Conservation (phyloP, 2,888 invertebrate genomes). For the Epiblema foenella region DNA sequence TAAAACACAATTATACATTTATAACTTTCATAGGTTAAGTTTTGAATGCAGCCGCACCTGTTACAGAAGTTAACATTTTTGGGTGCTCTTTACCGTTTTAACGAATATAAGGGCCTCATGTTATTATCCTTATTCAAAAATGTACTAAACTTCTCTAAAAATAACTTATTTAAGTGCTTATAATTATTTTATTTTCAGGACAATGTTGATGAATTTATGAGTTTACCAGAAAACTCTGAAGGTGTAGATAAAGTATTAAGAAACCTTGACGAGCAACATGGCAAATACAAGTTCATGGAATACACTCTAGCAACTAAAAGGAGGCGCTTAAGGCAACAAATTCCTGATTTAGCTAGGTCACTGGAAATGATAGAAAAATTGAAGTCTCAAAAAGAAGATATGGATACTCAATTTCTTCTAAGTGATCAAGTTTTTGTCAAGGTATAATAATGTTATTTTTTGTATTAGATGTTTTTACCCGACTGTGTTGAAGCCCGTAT, state of each 20-base stretch:
- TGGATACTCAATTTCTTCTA: conserved; percentile 95
- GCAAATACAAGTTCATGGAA: conserved; percentile 99
- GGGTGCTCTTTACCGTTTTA: not conserved
- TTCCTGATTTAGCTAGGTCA: conserved; percentile 97
- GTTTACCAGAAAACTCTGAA: conserved; percentile 90
- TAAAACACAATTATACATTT: not conserved
- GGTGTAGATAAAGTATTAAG: conserved; percentile 94
- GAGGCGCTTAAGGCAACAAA: conserved; percentile 93
- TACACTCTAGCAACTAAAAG: conserved; percentile 94
- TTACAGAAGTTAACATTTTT: not conserved
- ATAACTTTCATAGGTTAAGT: conserved; percentile 31
- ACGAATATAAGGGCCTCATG: not conserved
- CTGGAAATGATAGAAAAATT: conserved; percentile 96
- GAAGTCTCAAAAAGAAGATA: conserved; percentile 90
- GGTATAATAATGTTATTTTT: conserved; percentile 55
- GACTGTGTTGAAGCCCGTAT: too few species aligned
- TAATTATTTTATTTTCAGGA: conserved; percentile 85
- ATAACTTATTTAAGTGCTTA: too few species aligned
- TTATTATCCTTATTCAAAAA: not conserved
- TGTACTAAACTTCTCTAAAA: not conserved
- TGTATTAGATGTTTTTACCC: not conserved
- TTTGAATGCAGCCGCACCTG: conserved; percentile 15
- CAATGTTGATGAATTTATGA: conserved; percentile 98
- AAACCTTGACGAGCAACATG: conserved; percentile 95
- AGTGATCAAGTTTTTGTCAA: conserved; percentile 95